These are phyloP conservation scores for Chloromyia formosa DNA, from an alignment of 2,888 invertebrate species.

Conservation along the genomic window DNA sequence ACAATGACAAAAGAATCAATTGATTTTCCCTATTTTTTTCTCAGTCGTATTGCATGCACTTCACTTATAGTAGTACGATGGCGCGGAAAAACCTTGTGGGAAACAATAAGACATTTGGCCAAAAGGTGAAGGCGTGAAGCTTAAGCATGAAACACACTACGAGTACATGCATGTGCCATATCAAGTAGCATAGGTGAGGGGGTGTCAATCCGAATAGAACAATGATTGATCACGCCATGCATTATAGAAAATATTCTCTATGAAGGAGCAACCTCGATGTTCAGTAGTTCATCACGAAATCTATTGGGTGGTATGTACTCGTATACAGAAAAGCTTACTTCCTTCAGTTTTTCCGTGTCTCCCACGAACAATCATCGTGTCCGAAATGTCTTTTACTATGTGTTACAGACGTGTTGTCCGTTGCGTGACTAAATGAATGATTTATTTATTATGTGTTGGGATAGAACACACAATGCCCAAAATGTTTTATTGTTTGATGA, in stretches of 20 bases:
- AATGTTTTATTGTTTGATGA: conserved; percentile 19
- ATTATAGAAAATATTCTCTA: conserved; percentile 9
- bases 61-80: neutral
- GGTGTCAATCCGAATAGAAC: conserved; percentile 36
- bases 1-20: conserved; percentile 21
- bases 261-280: conserved; percentile 1
- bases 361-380: conserved; percentile 11
- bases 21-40: conserved; percentile 18
- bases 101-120: conserved; percentile 24
- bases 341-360: conserved; percentile 6
- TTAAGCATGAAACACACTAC: conserved; percentile 12
- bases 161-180: neutral
- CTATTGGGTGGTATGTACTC: neutral
- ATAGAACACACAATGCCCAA: conserved; percentile 1
- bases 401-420: conserved; percentile 12
- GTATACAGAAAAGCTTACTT: neutral
- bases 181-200: neutral
- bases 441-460: conserved; percentile 40
- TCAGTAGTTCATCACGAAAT: conserved; percentile 39
- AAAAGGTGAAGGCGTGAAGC: neutral
- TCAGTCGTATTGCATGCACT: neutral
- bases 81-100: neutral
- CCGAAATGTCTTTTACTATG: neutral
- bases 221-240: conserved; percentile 42
- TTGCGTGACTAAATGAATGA: conserved; percentile 37